Evolutionary conservation across 1,140 invertebrate genomes (phyloP).

Genomic region (Bombus terrestris): DNA sequence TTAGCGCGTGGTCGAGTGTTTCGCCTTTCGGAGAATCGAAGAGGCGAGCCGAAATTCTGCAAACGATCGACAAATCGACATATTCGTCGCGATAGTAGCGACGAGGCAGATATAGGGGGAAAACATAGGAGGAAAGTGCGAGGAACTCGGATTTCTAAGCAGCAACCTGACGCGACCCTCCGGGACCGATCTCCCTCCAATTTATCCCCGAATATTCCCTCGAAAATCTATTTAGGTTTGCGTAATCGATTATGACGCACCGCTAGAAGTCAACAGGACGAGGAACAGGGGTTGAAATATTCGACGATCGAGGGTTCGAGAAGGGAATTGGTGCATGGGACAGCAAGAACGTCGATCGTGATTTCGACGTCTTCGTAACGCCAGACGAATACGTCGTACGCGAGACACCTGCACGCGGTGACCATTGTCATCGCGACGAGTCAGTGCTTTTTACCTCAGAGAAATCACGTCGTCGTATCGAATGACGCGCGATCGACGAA

Average conservation of each 20-base stretch:
- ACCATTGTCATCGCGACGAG: background rate
- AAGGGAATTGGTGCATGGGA: background rate
- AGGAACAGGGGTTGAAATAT: constrained; percentile 10
- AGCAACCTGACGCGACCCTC: background rate
- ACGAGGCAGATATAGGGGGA: background rate
- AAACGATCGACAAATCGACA: background rate
- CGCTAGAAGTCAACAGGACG: constrained; percentile 50
- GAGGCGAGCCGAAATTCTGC: accelerated
- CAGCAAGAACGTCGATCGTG: background rate
- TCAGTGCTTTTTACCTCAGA: background rate
- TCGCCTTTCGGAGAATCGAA: background rate
- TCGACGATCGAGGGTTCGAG: background rate
- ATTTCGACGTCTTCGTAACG: background rate
- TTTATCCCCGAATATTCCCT: constrained; percentile 45
- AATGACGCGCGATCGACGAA: background rate
- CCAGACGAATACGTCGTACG: background rate
- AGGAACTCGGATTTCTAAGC: background rate
- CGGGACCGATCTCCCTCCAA: background rate
- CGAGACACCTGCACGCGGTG: background rate
- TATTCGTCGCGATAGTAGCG: accelerated
- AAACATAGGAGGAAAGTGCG: too few species aligned
- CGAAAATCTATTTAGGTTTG: constrained; percentile 65
- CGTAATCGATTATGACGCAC: constrained; percentile 66
- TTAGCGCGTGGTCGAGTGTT: accelerated
- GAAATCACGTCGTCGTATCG: background rate